These are phyloP conservation scores for Heliothis peltigera DNA, from an alignment of 2,888 invertebrate genomes.

Conservation along the genomic window DNA sequence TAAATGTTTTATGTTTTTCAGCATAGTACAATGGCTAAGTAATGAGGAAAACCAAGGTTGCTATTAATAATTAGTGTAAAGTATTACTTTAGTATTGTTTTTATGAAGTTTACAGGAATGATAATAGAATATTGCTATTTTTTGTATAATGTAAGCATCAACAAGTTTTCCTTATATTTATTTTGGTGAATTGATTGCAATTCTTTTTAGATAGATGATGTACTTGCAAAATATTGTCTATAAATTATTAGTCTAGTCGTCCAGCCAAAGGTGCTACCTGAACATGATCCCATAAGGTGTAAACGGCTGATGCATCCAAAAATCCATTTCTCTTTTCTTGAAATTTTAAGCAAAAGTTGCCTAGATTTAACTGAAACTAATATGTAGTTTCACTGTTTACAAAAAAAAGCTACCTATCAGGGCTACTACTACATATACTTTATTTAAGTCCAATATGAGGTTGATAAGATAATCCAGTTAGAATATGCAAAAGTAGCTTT, in stretches of 20 bases:
- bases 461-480: constrained; percentile 18
- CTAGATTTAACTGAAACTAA: too few relatives aligned
- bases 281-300: too few relatives aligned
- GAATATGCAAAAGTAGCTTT: constrained; percentile 21
- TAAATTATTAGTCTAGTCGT: too few relatives aligned
- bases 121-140: neutral
- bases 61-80: neutral
- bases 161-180: neutral
- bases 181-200: neutral
- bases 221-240: too few relatives aligned
- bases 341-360: too few relatives aligned
- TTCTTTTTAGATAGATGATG: neutral
- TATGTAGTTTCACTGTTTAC: too few relatives aligned
- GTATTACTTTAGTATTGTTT: neutral
- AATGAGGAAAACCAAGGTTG: constrained; percentile 6
- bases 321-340: too few relatives aligned
- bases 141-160: neutral
- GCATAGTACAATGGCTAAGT: constrained; percentile 6
- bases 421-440: too few relatives aligned
- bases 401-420: neutral
- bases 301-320: too few relatives aligned
- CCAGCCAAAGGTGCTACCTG: too few relatives aligned
- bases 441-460: neutral
- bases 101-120: neutral
- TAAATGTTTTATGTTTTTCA: neutral